A percentile compares a stretch with the other conserved stretches of the same genome.
Conservation (phyloP, 2,888 invertebrate species). For the Drosophila monieri region DNA sequence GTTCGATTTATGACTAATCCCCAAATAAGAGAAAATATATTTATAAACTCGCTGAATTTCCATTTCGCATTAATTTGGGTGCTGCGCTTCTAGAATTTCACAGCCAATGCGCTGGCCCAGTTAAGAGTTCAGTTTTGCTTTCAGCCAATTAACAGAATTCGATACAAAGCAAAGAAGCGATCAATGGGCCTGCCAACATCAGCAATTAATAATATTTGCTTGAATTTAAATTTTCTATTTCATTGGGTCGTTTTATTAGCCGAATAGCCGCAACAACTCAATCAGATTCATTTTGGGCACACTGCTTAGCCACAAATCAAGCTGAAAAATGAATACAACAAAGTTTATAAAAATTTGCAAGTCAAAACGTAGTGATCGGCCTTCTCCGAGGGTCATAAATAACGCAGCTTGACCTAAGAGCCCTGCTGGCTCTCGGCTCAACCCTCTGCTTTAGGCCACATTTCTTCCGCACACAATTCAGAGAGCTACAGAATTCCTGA, state of each 20-base stretch:
- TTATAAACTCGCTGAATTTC: constrained; percentile 22
- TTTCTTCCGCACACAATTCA: constrained; percentile 9
- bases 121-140: constrained; percentile 54
- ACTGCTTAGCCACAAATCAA: constrained; percentile 31
- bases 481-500: constrained; percentile 45
- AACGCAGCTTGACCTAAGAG: constrained; percentile 28
- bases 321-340: constrained; percentile 28
- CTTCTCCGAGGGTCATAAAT: constrained; percentile 57
- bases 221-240: constrained; percentile 16
- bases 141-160: constrained; percentile 68
- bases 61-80: constrained; percentile 24
- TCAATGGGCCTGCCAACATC: constrained; percentile 55
- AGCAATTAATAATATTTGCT: constrained; percentile 42
- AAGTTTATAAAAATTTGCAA: constrained; percentile 52
- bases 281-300: constrained; percentile 39
- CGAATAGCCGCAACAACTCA: constrained; percentile 31
- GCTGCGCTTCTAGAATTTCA: constrained; percentile 50
- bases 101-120: constrained; percentile 57
- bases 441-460: constrained; percentile 14
- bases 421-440: constrained; percentile 14
- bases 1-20: constrained; percentile 46
- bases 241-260: constrained; percentile 31
- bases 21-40: not conserved
- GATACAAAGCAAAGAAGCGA: constrained; percentile 52
- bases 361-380: constrained; percentile 61